Evolutionary conservation across 2,113 vertebrate genomes (phyloP).

Genomic region (Urocitellus parryii): DNA sequence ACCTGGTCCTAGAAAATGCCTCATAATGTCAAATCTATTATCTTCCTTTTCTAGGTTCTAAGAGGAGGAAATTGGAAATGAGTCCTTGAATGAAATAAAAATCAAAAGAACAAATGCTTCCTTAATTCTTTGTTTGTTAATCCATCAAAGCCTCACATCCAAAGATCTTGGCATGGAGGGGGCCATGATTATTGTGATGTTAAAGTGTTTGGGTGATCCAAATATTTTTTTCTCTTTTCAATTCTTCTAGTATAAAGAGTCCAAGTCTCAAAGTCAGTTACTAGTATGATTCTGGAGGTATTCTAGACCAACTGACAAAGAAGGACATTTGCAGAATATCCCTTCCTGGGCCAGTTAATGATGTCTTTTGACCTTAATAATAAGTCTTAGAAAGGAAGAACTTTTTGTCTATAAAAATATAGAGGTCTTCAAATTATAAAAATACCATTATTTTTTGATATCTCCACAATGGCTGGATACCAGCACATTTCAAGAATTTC

Average conservation of each 20-base stretch:
- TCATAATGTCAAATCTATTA: constrained; percentile 33
- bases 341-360: not conserved
- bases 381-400: constrained; percentile 9
- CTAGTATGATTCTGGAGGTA: not conserved
- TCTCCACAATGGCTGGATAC: not conserved
- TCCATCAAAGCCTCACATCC: not conserved
- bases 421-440: not conserved
- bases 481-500: constrained; percentile 39
- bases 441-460: constrained; percentile 2
- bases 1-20: not conserved
- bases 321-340: not conserved
- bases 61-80: not conserved
- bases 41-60: constrained; percentile 38
- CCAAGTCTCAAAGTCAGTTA: not conserved
- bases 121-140: not conserved
- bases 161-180: not conserved
- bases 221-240: constrained; percentile 48
- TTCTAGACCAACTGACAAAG: not conserved
- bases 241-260: constrained; percentile 28
- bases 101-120: not conserved
- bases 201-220: not conserved
- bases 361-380: not conserved
- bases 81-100: not conserved
- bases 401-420: constrained; percentile 5
- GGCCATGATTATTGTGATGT: not conserved